phyloP scores from a whole-genome alignment of 1,140 invertebrate species.

The Eufriesea mexicana region DNA sequence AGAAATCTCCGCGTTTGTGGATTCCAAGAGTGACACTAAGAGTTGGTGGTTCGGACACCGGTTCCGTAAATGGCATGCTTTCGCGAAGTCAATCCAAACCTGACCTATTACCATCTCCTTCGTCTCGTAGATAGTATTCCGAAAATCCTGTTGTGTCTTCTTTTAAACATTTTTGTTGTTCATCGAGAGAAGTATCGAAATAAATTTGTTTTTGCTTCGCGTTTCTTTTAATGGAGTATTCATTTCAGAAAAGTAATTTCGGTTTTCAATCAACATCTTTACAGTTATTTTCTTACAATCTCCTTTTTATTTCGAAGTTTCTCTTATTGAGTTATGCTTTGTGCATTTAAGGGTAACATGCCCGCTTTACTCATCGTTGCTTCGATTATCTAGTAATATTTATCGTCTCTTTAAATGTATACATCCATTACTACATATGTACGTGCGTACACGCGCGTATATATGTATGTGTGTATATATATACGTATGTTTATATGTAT shows the following conservation, averaged over 20 bases:
- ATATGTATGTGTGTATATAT: not conserved
- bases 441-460: not conserved
- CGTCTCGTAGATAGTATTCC: conserved; percentile 71
- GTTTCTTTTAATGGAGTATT: not conserved
- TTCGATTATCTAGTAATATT: conserved; percentile 29
- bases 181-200: conserved; percentile 13
- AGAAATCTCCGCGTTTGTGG: conserved; percentile 59
- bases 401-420: conserved; percentile 19
- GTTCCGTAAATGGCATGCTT: conserved; percentile 72
- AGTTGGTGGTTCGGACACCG: conserved; percentile 72
- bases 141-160: not conserved
- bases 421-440: conserved; percentile 4
- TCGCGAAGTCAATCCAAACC: conserved; percentile 72
- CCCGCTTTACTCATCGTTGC: conserved; percentile 48
- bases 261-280: not conserved
- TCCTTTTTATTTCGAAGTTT: conserved; percentile 14
- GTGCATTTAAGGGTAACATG: conserved; percentile 31
- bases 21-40: conserved; percentile 78
- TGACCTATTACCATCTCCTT: conserved; percentile 63
- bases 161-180: conserved; percentile 29
- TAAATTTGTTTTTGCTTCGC: not conserved
- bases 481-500: not conserved
- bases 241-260: not conserved
- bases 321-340: conserved; percentile 28
- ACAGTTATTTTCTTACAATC: not conserved